Conservation (phyloP, 2,113 vertebrate genomes). For the Hippotragus niger region DNA sequence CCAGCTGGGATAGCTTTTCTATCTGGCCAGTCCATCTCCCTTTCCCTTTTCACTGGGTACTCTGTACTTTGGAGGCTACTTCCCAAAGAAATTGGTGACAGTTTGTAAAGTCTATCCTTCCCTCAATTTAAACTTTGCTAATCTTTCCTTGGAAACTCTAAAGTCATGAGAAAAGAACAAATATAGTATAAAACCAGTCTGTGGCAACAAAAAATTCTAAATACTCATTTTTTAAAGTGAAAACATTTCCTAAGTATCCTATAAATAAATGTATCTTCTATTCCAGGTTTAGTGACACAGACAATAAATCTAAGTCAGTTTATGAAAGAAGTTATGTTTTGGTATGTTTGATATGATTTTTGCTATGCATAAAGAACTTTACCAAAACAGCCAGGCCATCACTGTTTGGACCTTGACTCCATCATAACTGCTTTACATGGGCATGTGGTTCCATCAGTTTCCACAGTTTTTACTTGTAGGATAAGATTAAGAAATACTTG, state of each 20-base stretch:
- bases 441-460: neutral
- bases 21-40: neutral
- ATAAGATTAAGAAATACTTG: neutral
- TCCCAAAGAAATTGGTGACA: neutral
- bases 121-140: neutral
- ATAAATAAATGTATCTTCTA: neutral
- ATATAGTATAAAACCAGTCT: neutral
- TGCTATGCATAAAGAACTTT: neutral
- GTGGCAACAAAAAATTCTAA: neutral
- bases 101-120: neutral
- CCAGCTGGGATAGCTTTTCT: neutral
- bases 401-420: neutral
- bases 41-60: neutral
- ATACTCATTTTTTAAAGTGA: neutral
- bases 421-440: neutral
- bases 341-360: neutral
- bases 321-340: neutral
- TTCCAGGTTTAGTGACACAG: neutral
- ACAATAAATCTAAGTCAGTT: neutral
- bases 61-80: neutral
- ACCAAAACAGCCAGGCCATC: neutral
- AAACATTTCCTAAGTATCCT: neutral
- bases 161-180: neutral
- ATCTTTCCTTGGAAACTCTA: neutral
- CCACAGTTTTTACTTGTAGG: neutral